Base-by-base conservation (phyloP, 2,888 invertebrate genomes). In the Cerastis rubricosa region DNA sequence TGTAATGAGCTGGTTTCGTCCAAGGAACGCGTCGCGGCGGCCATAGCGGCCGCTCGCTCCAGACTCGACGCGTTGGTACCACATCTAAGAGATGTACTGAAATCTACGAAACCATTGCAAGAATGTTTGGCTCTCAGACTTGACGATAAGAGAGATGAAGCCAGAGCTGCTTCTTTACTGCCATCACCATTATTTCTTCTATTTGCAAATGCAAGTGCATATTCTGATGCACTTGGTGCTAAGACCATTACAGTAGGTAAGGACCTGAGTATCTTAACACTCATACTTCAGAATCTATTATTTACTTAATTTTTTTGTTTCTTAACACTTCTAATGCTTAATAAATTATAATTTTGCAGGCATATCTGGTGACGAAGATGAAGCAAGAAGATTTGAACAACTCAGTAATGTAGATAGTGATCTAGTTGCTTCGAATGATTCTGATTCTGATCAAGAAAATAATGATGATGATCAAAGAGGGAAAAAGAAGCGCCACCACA, bases 81-180 rank as follows among this genome's bases (percentile, higher is more conserved):
- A 0, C 98, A 98, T 85, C 96, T 99, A 12, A 90, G 91, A 69
- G 95, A 96, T 89, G 96, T 96, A 2, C 93, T 97, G 6, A 94
- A 98, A 97, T 97, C 99, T 0, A 98, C 99, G 0, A 98, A 98
- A 92, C 99, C 99, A 0, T 96, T 99, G 29, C 99, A 99, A 95
- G 98, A 99, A 89, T 98, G 99, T 89, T 96, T 99, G 69, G 98
- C 98, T 49, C 97, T 99, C 88, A 97, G 98, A 7, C 97, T 98
- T 76, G 98, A 98, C 92, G 98, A 98, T 89, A 97, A 98, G 83
- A 97, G 98, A 91, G 98, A 98, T 89, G 98, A 99, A 90, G 98
- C 98, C 87, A 97, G 98, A 89, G 97, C 98, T 80, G 98, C 98
- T 5, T 97, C 97, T 66, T 97, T 98, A 78, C 96, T 99, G 61